These are phyloP conservation scores for Caenorhabditis tropicalis DNA, from an alignment of 1,140 invertebrate genomes.

Conservation along the genomic window DNA sequence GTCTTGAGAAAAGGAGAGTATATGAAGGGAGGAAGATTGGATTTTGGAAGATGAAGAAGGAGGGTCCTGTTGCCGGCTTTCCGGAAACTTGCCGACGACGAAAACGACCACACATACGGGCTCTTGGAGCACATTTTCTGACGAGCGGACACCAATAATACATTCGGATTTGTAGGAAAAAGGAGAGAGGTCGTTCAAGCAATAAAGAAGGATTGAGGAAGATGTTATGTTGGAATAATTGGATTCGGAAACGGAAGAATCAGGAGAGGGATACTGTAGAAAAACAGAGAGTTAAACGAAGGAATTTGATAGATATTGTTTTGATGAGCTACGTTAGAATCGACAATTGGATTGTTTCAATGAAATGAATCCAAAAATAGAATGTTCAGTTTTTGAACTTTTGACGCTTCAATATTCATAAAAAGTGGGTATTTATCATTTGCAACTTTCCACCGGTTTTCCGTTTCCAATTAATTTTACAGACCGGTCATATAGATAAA, in stretches of 20 bases:
- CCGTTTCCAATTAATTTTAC: neutral
- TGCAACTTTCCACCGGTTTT: neutral
- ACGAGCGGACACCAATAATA: neutral
- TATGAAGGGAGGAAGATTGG: neutral
- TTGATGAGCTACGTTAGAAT: no score
- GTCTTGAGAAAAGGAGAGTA: neutral
- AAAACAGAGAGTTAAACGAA: neutral
- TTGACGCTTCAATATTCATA: no score
- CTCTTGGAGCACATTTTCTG: neutral
- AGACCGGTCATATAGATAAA: neutral
- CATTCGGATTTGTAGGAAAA: neutral
- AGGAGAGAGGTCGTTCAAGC: neutral
- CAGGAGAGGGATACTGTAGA: neutral
- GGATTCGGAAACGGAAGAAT: no score
- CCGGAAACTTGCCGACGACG: slow-evolving; percentile 12
- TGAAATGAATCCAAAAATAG: no score
- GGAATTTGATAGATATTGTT: no score
- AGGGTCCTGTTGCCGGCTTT: neutral
- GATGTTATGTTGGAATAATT: no score
- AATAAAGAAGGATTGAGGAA: neutral
- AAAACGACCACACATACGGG: neutral
- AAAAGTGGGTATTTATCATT: no score
- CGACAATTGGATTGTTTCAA: no score
- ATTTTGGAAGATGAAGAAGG: neutral
- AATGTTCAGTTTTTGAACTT: no score